Conservation (phyloP, 1,140 invertebrate genomes). For the Pectinophora gossypiella region DNA sequence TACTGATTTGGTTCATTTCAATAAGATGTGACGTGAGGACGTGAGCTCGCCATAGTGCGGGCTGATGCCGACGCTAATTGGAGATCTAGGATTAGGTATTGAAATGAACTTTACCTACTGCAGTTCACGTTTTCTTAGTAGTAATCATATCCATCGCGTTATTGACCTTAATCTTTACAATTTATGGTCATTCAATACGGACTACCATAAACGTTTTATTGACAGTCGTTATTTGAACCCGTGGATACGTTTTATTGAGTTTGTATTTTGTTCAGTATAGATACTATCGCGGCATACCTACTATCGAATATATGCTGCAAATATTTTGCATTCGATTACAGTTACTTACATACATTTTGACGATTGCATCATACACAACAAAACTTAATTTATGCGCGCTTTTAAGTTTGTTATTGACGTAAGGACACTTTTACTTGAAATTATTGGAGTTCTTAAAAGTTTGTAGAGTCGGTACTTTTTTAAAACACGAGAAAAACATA, state of each 20-base stretch:
- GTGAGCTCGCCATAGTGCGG: no score
- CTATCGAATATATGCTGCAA: no score
- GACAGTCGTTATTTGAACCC: conserved; percentile 48
- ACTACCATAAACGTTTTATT: conserved; percentile 62
- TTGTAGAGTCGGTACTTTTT: no score
- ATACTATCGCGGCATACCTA: background rate
- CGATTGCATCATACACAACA: background rate
- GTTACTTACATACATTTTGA: no score
- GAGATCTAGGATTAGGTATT: background rate
- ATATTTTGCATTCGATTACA: no score
- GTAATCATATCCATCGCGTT: conserved; percentile 60
- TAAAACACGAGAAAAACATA: no score
- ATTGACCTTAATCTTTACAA: conserved; percentile 67
- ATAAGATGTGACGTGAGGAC: no score
- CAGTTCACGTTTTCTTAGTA: conserved; percentile 38
- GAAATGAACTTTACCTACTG: conserved; percentile 5
- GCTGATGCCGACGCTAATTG: background rate
- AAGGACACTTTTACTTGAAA: background rate
- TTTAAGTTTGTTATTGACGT: background rate
- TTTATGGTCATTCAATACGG: conserved; percentile 57
- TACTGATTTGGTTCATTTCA: no score
- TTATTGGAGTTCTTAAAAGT: background rate
- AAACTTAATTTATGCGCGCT: background rate
- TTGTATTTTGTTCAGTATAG: conserved; percentile 2
- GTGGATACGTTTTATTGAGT: conserved; percentile 43